These are phyloP conservation scores for Tenrec ecaudatus DNA, from an alignment of 2,113 vertebrate genomes.

Conservation along the genomic window DNA sequence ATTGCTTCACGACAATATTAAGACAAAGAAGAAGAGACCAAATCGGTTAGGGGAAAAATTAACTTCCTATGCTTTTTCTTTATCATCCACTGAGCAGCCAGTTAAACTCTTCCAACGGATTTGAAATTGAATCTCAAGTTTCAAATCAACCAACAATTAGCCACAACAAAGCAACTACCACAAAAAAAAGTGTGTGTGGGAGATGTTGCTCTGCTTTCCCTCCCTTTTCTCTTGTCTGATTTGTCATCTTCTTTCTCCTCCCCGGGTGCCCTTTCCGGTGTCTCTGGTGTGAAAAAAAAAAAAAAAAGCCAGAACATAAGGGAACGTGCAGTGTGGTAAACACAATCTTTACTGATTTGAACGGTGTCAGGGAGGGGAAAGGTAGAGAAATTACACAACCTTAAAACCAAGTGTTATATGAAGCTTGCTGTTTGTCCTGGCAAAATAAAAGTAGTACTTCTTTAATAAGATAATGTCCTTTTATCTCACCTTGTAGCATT, in stretches of 20 bases:
- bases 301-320: not conserved
- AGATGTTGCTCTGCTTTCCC: not conserved
- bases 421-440: slow-evolving; percentile 69
- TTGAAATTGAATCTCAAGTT: slow-evolving; percentile 36
- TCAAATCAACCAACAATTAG: not conserved
- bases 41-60: not conserved
- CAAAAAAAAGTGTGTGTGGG: not conserved
- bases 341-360: not conserved
- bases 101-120: not conserved
- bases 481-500: slow-evolving; percentile 88
- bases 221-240: not conserved
- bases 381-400: slow-evolving; percentile 57
- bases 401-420: slow-evolving; percentile 73
- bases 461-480: slow-evolving; percentile 80
- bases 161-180: not conserved
- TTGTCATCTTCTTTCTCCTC: not conserved
- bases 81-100: slow-evolving; percentile 22
- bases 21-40: slow-evolving; percentile 67
- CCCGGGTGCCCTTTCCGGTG: not conserved
- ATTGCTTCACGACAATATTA: slow-evolving; percentile 62
- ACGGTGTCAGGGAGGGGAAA: slow-evolving; percentile 44
- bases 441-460: slow-evolving; percentile 81
- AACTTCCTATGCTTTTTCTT: slow-evolving; percentile 21
- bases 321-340: not conserved
- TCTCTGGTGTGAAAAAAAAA: slow-evolving; percentile 6